phyloP scores from a whole-genome alignment of 1,140 invertebrate genomes.

The Musca domestica region DNA sequence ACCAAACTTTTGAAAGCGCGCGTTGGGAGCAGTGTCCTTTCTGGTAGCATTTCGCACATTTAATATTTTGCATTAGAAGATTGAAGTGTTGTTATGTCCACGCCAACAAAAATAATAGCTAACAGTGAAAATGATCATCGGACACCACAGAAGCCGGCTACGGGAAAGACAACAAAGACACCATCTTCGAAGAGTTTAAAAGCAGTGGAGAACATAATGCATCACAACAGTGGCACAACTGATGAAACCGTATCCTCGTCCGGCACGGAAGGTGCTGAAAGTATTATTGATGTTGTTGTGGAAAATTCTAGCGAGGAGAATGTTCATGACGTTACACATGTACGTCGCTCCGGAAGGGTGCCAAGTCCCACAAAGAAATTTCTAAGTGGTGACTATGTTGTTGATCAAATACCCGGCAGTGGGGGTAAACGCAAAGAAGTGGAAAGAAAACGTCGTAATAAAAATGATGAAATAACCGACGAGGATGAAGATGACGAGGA shows the following conservation, averaged over 20 bases:
- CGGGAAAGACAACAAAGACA: not conserved
- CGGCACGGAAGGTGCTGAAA: not conserved
- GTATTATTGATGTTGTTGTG: not conserved
- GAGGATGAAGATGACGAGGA: not conserved
- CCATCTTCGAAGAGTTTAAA: not conserved
- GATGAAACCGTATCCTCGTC: not conserved
- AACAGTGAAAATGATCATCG: not conserved
- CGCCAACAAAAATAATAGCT: not conserved
- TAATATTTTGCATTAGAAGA: no score
- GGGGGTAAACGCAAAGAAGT: not conserved
- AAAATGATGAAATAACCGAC: not conserved
- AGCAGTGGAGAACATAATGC: not conserved
- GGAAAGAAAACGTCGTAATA: not conserved
- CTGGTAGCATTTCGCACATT: no score
- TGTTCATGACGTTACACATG: not conserved
- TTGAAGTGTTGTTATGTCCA: conserved; percentile 4
- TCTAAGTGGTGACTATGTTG: conserved; percentile 16
- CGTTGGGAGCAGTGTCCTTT: no score
- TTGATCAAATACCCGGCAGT: not conserved
- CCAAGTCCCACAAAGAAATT: conserved; percentile 47
- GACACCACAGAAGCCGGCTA: not conserved
- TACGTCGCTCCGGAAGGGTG: conserved; percentile 32
- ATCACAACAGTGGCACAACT: not conserved
- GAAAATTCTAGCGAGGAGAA: conserved; percentile 22
- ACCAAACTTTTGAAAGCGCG: no score